Conservation (phyloP, 2,797 vertebrate genomes). For the Phalanger gymnotis region DNA sequence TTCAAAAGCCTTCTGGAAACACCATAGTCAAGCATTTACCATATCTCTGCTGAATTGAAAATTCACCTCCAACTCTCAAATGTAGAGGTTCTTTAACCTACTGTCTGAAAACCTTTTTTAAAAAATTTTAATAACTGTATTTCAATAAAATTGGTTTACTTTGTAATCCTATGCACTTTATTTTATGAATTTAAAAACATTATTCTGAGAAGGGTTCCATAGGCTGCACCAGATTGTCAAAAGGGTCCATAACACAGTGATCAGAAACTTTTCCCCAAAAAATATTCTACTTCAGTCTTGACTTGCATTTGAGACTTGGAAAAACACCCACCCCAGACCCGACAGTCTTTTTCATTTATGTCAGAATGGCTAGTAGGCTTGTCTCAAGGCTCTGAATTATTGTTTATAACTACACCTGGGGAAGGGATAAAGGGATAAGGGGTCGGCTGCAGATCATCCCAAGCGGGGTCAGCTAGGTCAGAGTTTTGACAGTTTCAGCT, state of each 20-base stretch:
- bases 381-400: background rate
- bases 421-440: background rate
- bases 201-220: background rate
- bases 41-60: background rate
- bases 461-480: background rate
- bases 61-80: background rate
- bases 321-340: background rate
- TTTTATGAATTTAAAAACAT: background rate
- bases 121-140: background rate
- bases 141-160: background rate
- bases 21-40: fast-evolving
- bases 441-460: background rate
- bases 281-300: background rate
- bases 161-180: background rate
- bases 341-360: background rate
- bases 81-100: background rate
- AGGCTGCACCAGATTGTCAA: background rate
- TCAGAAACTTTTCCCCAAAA: background rate
- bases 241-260: background rate
- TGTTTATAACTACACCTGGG: background rate
- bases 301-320: background rate
- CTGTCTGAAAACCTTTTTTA: background rate
- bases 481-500: background rate
- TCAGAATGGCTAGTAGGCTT: background rate
- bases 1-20: background rate